Base-by-base conservation (phyloP, 2,113 vertebrate species). In the Prionailurus bengalensis region DNA sequence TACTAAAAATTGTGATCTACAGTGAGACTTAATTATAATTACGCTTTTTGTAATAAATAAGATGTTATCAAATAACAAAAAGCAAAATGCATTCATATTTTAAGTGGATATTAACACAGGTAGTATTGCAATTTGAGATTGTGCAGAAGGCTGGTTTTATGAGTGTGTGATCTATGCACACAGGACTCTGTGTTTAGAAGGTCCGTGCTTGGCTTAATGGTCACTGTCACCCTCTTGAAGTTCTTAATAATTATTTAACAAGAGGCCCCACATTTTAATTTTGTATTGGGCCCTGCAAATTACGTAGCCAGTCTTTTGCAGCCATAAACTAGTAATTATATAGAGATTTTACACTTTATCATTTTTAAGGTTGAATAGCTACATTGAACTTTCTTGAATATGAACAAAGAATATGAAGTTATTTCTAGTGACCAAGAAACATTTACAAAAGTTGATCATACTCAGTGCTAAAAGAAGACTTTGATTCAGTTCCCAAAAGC, bases 311-410 rank as follows among this genome's bases (percentile, higher is more conserved):
- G 14, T 91, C 48, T 27, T 71, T 15, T 91, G 14, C 19, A 65
- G 39, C 4, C 14, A 74, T 95, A 68, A 89, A 92, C 84, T 55
- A 92, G 51, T 95, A 93, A 63, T 82, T 87, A 68, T 14, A 12
- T 23, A 94, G 17, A 84, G 25, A 66, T 92, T 87, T 91, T 36
- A 48, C 55, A 53, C 63, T 51, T 25, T 87, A 23, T 89, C 76
- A 95, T 93, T 96, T 94, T 94, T 83, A 80, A 92, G 15, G 16
- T 78, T 78, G 29, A 94, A 55, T 84, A 84, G 5, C 58, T 92
- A 25, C 5, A 31, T 36, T 78, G 63, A 68, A 36, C 48, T 86
- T 91, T 88, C 36, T 89, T 89, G 19, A 66, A 2, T 27, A 76
- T 85, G 51, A 97, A 74, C 8, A 63, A 82, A 89, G 29, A 74